phyloP scores from a whole-genome alignment of 2,797 vertebrate species.

The Pseudocheirus occidentalis region DNA sequence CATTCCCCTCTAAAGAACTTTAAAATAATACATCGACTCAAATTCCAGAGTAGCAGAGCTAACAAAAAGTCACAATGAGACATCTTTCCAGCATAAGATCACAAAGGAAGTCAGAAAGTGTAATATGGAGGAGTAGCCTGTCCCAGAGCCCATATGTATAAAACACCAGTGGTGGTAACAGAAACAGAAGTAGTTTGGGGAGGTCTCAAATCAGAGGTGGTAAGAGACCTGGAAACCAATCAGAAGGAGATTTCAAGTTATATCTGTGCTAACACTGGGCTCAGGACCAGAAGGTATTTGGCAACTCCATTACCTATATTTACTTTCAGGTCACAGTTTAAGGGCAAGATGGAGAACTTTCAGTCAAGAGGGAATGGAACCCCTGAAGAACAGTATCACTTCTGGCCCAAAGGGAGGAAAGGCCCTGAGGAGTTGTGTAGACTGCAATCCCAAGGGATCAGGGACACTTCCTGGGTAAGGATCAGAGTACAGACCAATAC shows the following conservation, averaged over 20 bases:
- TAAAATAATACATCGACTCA: neutral
- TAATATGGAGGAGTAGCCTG: neutral
- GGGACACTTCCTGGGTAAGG: neutral
- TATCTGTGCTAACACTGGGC: neutral
- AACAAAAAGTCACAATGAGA: neutral
- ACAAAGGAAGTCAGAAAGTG: neutral
- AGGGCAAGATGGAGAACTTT: neutral
- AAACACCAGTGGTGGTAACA: neutral
- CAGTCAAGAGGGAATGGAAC: neutral
- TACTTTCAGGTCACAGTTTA: neutral
- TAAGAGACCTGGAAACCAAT: neutral
- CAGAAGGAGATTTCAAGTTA: neutral
- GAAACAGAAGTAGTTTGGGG: neutral
- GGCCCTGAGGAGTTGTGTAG: neutral
- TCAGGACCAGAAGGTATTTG: neutral
- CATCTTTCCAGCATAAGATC: neutral
- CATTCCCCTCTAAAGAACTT: neutral
- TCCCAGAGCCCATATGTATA: neutral
- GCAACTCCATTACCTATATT: neutral
- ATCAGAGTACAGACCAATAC: neutral
- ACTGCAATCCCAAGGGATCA: neutral
- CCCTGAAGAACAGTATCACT: neutral
- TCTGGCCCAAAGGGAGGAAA: neutral
- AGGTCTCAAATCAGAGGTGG: neutral
- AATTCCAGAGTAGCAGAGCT: neutral